A percentile compares a stretch with the other conserved stretches of the same genome.
These are phyloP conservation scores for Sphaerophoria taeniata DNA, from an alignment of 2,888 invertebrate species.

Conservation along the genomic window DNA sequence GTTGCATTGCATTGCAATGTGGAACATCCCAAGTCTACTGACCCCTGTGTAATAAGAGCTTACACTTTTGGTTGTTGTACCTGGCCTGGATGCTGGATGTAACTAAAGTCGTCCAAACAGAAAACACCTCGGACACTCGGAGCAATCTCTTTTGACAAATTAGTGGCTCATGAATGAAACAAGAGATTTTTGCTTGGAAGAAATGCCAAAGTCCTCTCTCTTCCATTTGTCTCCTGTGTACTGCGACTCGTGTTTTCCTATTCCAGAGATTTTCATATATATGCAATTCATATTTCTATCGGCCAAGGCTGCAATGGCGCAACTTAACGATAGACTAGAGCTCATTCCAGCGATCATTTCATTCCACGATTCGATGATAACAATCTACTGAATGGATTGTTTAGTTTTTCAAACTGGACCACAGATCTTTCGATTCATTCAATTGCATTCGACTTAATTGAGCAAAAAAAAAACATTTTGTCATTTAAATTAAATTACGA, in stretches of 20 bases:
- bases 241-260: conserved; percentile 39
- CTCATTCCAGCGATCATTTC: conserved; percentile 48
- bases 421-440: too few relatives aligned
- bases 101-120: conserved; percentile 54
- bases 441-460: not conserved
- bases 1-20: too few relatives aligned
- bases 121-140: not conserved
- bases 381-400: conserved; percentile 57
- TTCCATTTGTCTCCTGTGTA: not conserved
- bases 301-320: conserved; percentile 34
- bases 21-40: too few relatives aligned
- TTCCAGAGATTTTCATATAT: conserved; percentile 61
- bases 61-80: too few relatives aligned
- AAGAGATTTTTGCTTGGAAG: conserved; percentile 70
- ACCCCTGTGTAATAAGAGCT: too few relatives aligned
- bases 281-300: conserved; percentile 69
- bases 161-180: conserved; percentile 58
- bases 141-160: conserved; percentile 57
- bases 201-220: conserved; percentile 50
- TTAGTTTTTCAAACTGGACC: conserved; percentile 24
- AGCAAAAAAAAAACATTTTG: not conserved
- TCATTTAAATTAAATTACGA: not conserved
- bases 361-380: conserved; percentile 49
- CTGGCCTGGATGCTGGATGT: too few relatives aligned
- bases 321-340: conserved; percentile 45